These are phyloP conservation scores for Chionoecetes opilio DNA, from an alignment of 1,140 invertebrate species.

Conservation along the genomic window DNA sequence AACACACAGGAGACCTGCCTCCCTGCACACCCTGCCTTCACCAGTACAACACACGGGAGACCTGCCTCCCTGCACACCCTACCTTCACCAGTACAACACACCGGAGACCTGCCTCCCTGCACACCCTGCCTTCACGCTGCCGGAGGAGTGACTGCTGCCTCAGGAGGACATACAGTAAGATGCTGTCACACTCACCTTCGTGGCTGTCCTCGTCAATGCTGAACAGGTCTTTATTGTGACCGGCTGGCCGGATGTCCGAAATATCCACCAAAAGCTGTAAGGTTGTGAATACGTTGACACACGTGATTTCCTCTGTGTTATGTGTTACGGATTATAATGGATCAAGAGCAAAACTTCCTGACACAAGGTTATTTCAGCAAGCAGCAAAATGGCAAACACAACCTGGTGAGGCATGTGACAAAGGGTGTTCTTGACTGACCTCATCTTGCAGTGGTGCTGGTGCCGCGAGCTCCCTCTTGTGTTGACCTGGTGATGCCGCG, in stretches of 20 bases:
- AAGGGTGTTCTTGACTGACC: not conserved
- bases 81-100: too few relatives aligned
- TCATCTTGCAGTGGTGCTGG: slow-evolving; percentile 67
- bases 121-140: not conserved
- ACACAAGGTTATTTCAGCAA: slow-evolving; percentile 29
- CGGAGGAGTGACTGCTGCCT: not conserved
- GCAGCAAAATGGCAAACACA: not conserved
- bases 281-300: not conserved
- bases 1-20: too few relatives aligned
- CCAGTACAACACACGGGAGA: too few relatives aligned
- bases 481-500: slow-evolving; percentile 65
- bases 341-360: not conserved
- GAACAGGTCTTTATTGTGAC: slow-evolving; percentile 84
- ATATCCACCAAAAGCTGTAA: slow-evolving; percentile 78
- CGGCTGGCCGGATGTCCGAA: slow-evolving; percentile 83
- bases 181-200: slow-evolving; percentile 81
- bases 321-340: not conserved
- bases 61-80: too few relatives aligned
- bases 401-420: not conserved
- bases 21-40: too few relatives aligned
- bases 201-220: slow-evolving; percentile 85
- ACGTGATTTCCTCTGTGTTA: not conserved
- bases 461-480: slow-evolving; percentile 51
- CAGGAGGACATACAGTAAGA: not conserved
- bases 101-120: too few relatives aligned